Conservation (phyloP, 2,113 vertebrate genomes). For the Sinocyclocheilus rhinocerous region DNA sequence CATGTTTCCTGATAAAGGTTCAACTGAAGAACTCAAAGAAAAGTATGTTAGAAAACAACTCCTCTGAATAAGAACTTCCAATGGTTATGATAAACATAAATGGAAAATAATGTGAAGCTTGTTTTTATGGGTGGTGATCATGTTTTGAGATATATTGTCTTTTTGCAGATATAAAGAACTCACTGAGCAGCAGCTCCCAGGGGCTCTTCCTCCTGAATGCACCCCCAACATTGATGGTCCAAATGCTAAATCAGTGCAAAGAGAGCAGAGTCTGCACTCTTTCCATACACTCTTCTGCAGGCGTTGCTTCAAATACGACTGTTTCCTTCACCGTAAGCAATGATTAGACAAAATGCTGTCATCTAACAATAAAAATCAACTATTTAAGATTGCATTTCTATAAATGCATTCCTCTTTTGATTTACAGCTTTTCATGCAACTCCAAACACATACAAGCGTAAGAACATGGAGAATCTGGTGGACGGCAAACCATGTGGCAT, state of each 20-base stretch:
- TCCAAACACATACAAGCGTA: conserved; percentile 97
- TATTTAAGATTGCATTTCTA: background rate
- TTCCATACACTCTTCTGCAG: conserved; percentile 98
- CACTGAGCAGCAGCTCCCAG: conserved; percentile 95
- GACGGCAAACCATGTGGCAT: conserved; percentile 92
- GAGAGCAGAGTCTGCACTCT: conserved; percentile 96
- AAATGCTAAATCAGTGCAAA: conserved; percentile 96
- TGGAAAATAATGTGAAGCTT: background rate
- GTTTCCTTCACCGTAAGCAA: conserved; percentile 97
- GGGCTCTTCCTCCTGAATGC: conserved; percentile 93
- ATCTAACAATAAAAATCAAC: background rate
- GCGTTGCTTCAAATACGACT: conserved; percentile 98
- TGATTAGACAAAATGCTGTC: background rate
- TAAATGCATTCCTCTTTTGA: conserved; percentile 47
- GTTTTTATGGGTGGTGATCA: background rate
- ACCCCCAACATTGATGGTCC: conserved; percentile 98
- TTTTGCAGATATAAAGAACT: conserved; percentile 90
- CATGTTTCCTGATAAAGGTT: conserved; percentile 99
- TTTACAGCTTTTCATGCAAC: conserved; percentile 93
- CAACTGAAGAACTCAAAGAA: conserved; percentile 95
- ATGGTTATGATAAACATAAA: background rate
- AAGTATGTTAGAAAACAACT: conserved; percentile 79
- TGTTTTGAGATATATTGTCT: background rate
- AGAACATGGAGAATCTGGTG: conserved; percentile 92
- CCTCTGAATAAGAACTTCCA: background rate